These are phyloP conservation scores for Meteorus cinctellus DNA, from an alignment of 2,888 invertebrate species.

Conservation along the genomic window DNA sequence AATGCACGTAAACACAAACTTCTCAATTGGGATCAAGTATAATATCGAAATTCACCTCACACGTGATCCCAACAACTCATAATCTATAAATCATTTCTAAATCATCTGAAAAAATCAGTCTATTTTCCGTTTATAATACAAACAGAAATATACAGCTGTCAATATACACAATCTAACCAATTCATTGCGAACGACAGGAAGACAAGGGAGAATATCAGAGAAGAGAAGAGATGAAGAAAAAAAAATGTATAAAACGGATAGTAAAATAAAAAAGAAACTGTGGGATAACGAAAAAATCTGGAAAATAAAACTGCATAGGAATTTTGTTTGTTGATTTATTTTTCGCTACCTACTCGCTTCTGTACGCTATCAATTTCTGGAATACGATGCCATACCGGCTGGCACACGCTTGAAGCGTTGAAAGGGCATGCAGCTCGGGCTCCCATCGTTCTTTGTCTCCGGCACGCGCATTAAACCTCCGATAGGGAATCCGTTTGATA, in stretches of 20 bases:
- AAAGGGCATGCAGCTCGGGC: conserved; percentile 22
- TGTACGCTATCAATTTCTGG: conserved; percentile 11
- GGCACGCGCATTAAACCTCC: conserved; percentile 24
- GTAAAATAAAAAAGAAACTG: neutral
- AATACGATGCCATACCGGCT: conserved; percentile 23
- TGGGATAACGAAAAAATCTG: neutral
- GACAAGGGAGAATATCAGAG: no score
- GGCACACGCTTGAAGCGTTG: conserved; percentile 24
- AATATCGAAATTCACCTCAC: no score
- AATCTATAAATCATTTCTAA: no score
- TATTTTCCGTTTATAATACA: no score
- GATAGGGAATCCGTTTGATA: conserved; percentile 39
- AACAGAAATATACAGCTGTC: neutral
- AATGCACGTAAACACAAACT: no score
- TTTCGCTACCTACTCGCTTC: neutral
- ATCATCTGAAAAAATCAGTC: no score
- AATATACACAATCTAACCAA: neutral
- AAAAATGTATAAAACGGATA: neutral
- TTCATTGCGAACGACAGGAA: neutral
- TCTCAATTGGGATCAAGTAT: no score
- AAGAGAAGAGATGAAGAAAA: neutral
- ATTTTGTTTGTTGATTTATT: conserved; percentile 2
- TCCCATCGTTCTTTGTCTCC: conserved; percentile 27
- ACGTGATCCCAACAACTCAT: no score
- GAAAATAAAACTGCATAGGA: neutral